Evolutionary conservation across 2,888 invertebrate species (phyloP), one percentile per base, ranked within the genome.

Genomic region (Thymelicus sylvestris): DNA sequence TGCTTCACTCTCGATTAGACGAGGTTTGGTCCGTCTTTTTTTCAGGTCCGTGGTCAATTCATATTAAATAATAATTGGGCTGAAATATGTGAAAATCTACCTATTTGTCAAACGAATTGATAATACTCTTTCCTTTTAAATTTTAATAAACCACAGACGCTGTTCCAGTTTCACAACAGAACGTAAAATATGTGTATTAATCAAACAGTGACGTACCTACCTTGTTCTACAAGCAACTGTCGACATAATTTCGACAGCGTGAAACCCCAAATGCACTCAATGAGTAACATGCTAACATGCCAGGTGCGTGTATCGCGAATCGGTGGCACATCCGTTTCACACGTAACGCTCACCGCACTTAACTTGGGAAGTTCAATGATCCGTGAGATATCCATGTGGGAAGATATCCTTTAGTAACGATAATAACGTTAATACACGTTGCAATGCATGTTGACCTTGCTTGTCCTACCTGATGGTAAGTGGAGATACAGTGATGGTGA

Each of bases 291-390:
- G 5, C 55, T 68, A 59, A 59, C 59, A 4, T 57, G 47, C 31
- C 31, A 39, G 55, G 57, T 68, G 70, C 70, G 66, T 70, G 70
- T 62, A 52, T 71, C 59, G 61, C 78, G 76, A 75, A 74, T 80
- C 74, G 75, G 60, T 74, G 75, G 74, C 71, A 75, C 61, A 68
- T 68, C 44, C 62, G 41, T 61, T 60, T 48, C 38, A 38, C 41
- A 10, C 63, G 55, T 59, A 55, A 55, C 24, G 47, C 52, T 69
- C 38, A 57, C 47, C 19, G 61, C 12, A 31, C 10, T 12, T 19
- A 67, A 59, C 13, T 39, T 55, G 24, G 1, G 15, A 13, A 59
- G 59, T 59, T 31, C 59, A 38, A 38, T 59, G 38, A 59, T 59
- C 59, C 38, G 38, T 38, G 39, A 52, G 15, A 57, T 8, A 19